These are phyloP conservation scores for Drosophila equinoxialis DNA, from an alignment of 1,140 invertebrate genomes.

Conservation along the genomic window DNA sequence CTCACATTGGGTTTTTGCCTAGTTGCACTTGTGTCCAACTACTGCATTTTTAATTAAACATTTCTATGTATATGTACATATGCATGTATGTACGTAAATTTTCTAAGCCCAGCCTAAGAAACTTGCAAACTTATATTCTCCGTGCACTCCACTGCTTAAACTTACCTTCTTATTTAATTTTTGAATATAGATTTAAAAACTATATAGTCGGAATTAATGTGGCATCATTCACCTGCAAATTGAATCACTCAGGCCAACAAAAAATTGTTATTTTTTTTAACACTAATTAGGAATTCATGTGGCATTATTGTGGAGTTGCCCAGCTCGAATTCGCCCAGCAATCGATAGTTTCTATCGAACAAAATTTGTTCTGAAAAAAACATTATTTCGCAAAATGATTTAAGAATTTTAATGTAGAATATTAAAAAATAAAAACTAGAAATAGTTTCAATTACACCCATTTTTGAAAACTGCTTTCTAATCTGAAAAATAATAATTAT, in stretches of 20 bases:
- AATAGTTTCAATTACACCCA: no score
- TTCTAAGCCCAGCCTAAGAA: constrained; percentile 3
- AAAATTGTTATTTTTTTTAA: constrained; percentile 23
- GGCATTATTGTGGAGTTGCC: background rate
- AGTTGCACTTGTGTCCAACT: background rate
- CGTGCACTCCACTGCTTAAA: no score
- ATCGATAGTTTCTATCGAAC: no score
- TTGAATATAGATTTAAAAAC: background rate
- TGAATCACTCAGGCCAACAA: constrained; percentile 1
- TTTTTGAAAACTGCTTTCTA: no score
- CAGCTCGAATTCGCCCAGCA: no score
- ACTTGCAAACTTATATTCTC: background rate
- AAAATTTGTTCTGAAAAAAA: no score
- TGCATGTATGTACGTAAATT: background rate
- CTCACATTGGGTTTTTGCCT: background rate
- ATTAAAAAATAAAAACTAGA: no score
- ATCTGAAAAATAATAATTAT: no score
- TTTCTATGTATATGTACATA: background rate
- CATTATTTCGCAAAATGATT: no score
- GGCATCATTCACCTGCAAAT: constrained; percentile 6
- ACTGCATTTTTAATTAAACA: constrained; percentile 7
- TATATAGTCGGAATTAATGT: constrained; percentile 7
- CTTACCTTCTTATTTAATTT: constrained; percentile 12
- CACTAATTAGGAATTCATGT: constrained; percentile 12
- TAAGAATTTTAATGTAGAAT: no score